phyloP scores from a whole-genome alignment of 1,140 invertebrate species.

The Euborellia annulipes region DNA sequence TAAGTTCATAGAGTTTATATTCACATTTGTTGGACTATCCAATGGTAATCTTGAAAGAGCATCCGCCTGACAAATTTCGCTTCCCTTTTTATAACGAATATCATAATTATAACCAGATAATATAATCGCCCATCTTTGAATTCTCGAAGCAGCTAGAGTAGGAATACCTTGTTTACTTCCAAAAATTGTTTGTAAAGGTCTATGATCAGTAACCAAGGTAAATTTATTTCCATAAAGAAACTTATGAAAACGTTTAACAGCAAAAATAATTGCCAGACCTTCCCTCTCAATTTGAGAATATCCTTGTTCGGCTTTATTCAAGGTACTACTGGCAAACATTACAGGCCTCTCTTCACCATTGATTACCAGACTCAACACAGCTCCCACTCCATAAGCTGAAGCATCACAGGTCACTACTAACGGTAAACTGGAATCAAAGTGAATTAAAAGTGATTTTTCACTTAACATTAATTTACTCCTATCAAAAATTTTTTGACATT shows the following conservation, averaged over 20 bases:
- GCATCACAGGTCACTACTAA: conserved; percentile 17
- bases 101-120: not conserved
- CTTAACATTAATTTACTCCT: conserved; percentile 14
- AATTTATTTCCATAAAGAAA: conserved; percentile 28
- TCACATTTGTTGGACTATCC: no score
- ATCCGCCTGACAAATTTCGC: not conserved
- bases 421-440: conserved; percentile 25
- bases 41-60: not conserved
- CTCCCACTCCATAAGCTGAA: conserved; percentile 13
- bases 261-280: conserved; percentile 18
- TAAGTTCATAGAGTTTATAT: no score
- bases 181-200: conserved; percentile 29
- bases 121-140: not conserved
- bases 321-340: conserved; percentile 26
- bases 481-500: conserved; percentile 18
- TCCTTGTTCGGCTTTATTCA: conserved; percentile 27
- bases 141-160: not conserved
- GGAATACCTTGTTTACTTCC: conserved; percentile 14
- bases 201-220: conserved; percentile 28
- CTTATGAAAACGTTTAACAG: conserved; percentile 12
- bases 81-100: not conserved
- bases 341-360: conserved; percentile 25
- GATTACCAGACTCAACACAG: conserved; percentile 16
- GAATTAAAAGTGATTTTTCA: conserved; percentile 18
- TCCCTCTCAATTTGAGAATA: conserved; percentile 33